Evolutionary conservation across 2,888 invertebrate genomes (phyloP).

Genomic region (Cephus nigrinus): DNA sequence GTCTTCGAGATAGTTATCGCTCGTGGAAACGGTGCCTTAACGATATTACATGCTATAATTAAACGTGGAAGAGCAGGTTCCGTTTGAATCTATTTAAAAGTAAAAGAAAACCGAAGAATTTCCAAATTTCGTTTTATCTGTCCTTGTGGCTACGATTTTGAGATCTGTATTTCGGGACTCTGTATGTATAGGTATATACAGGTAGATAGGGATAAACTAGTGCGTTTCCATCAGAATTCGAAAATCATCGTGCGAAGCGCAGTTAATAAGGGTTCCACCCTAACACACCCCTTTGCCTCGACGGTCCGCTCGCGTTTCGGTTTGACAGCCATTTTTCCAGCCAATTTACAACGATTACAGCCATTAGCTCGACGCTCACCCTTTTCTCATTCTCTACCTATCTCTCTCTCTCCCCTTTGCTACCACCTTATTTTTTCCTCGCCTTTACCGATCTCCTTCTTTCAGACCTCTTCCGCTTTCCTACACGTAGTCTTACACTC

Average conservation of each 20-base stretch:
- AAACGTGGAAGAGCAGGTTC: neutral
- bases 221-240: neutral
- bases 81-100: neutral
- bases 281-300: slow-evolving; percentile 20
- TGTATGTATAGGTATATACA: neutral
- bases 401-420: neutral
- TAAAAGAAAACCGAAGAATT: neutral
- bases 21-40: neutral
- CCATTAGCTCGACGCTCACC: slow-evolving; percentile 3
- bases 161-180: neutral
- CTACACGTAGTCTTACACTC: slow-evolving; percentile 20
- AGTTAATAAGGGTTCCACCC: slow-evolving; percentile 15
- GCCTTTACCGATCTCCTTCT: slow-evolving; percentile 15
- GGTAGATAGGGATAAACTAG: neutral
- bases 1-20: slow-evolving; percentile 41
- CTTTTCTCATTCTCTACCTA: neutral
- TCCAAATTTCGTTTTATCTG: neutral
- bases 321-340: slow-evolving; percentile 38
- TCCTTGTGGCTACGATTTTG: neutral
- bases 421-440: slow-evolving; percentile 13
- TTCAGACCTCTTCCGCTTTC: slow-evolving; percentile 9
- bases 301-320: slow-evolving; percentile 34
- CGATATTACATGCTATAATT: neutral
- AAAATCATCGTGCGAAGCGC: slow-evolving; percentile 8
- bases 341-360: slow-evolving; percentile 40